Percentiles rank a stretch among this genome's conserved stretches.
Conservation (phyloP, 2,113 vertebrate species). For the Rhabdornis inornatus region DNA sequence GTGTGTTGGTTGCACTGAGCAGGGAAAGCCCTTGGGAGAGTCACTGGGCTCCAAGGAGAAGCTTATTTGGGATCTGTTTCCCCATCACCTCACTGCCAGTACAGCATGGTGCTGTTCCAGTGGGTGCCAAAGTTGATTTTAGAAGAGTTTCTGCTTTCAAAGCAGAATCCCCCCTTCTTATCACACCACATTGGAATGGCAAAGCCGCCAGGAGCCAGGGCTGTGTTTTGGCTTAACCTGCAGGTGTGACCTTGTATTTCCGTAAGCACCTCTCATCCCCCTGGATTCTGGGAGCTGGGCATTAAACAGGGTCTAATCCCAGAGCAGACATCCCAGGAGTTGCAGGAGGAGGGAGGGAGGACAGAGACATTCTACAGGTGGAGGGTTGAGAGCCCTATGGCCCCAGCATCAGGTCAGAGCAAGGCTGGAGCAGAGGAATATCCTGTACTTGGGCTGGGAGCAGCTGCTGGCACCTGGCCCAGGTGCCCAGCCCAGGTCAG, state of each 20-base stretch:
- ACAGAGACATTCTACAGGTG: background rate
- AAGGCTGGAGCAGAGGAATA: background rate
- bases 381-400: background rate
- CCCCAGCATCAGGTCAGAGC: background rate
- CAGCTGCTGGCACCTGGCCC: background rate
- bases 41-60: background rate
- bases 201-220: background rate
- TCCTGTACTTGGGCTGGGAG: background rate
- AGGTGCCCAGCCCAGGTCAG: background rate
- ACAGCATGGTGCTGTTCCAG: rapidly evolving
- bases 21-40: background rate
- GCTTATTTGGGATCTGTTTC: background rate
- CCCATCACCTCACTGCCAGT: background rate
- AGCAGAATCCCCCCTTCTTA: background rate
- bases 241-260: background rate
- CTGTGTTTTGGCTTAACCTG: background rate
- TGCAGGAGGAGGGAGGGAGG: background rate
- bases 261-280: background rate
- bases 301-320: background rate
- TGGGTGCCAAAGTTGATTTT: background rate
- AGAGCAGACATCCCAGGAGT: background rate
- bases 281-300: background rate
- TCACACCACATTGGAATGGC: background rate
- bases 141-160: background rate
- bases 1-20: background rate